Conservation (phyloP, 2,113 vertebrate species). For the Candoia aspera region DNA sequence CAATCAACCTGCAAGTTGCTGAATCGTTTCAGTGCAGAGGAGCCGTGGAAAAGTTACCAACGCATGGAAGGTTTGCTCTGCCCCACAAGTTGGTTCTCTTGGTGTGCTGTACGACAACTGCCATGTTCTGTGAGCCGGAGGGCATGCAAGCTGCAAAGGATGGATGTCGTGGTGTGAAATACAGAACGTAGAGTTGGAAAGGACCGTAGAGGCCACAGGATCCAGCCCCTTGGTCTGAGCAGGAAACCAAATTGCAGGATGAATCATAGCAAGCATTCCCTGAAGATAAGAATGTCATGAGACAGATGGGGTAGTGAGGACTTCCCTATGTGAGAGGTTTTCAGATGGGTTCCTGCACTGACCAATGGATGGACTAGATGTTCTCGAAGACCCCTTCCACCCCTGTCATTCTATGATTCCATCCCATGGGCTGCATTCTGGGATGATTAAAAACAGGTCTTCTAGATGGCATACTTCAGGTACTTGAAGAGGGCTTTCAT, state of each 20-base stretch:
- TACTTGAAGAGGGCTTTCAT: background rate
- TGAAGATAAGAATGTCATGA: background rate
- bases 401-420: background rate
- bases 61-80: background rate
- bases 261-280: background rate
- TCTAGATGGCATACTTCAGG: background rate
- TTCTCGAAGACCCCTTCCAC: background rate
- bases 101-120: background rate
- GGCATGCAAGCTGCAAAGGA: no score
- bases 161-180: no score
- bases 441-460: background rate
- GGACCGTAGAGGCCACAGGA: no score
- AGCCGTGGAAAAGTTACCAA: background rate
- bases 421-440: background rate
- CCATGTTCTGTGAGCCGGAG: no score
- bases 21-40: background rate
- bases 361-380: background rate
- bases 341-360: background rate
- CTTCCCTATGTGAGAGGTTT: background rate
- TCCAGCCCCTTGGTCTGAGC: background rate
- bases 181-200: no score
- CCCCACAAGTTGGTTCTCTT: background rate
- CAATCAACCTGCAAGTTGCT: background rate
- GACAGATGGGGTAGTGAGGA: background rate
- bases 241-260: background rate